Conservation (phyloP, 1,140 invertebrate species). For the Ceratosolen solmsi region DNA sequence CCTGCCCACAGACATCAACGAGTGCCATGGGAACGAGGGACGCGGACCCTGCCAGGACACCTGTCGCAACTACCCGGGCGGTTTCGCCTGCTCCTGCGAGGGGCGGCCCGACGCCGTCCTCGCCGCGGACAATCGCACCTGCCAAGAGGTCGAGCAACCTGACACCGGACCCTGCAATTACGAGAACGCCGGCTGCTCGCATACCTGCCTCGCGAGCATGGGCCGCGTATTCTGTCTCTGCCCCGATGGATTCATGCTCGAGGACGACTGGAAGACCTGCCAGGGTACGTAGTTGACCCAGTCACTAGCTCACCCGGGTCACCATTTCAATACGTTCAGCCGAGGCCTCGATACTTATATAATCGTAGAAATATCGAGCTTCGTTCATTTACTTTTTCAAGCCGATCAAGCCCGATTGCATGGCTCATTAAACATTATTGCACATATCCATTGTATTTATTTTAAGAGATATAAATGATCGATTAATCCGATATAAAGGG, state of each 20-base stretch:
- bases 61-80: constrained; percentile 79
- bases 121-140: constrained; percentile 74
- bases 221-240: constrained; percentile 80
- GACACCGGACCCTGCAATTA: constrained; percentile 74
- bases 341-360: too few species aligned
- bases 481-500: too few species aligned
- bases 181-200: constrained; percentile 78
- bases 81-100: constrained; percentile 78
- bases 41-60: constrained; percentile 80
- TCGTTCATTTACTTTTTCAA: too few species aligned
- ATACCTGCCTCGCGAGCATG: constrained; percentile 77
- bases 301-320: too few species aligned
- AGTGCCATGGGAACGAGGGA: constrained; percentile 77
- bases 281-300: constrained; percentile 66
- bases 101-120: constrained; percentile 75
- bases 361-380: too few species aligned
- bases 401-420: too few species aligned
- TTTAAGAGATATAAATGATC: too few species aligned
- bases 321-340: too few species aligned
- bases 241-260: constrained; percentile 76
- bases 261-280: constrained; percentile 76
- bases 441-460: too few species aligned
- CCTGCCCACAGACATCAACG: constrained; percentile 75
- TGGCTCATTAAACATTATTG: too few species aligned
- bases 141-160: constrained; percentile 69